These are phyloP conservation scores for Athetis lepigone DNA, from an alignment of 2,888 invertebrate genomes.

Conservation along the genomic window DNA sequence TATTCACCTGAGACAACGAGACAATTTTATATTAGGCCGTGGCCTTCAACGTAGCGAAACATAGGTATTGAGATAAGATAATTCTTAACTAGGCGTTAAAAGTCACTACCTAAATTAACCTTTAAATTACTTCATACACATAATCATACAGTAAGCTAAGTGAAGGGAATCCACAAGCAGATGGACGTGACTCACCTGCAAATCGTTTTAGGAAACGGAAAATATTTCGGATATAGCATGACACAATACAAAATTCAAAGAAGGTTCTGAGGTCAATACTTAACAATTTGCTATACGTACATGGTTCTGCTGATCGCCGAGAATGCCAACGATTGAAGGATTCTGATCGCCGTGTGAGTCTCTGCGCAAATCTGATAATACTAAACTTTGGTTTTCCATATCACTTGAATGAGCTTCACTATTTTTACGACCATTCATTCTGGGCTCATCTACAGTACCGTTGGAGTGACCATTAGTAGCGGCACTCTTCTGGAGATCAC, in stretches of 20 bases:
- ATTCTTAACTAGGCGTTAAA: slow-evolving; percentile 67
- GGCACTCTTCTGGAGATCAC: slow-evolving; percentile 67
- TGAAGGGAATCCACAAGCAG: slow-evolving; percentile 57
- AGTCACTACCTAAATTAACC: slow-evolving; percentile 48
- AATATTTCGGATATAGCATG: slow-evolving; percentile 49
- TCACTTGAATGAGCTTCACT: slow-evolving; percentile 70
- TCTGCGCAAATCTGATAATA: slow-evolving; percentile 72
- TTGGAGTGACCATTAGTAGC: slow-evolving; percentile 65
- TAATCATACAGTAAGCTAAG: slow-evolving; percentile 36
- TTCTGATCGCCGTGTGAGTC: slow-evolving; percentile 85
- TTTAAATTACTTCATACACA: slow-evolving; percentile 37
- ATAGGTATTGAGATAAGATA: slow-evolving; percentile 80
- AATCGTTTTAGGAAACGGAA: slow-evolving; percentile 60
- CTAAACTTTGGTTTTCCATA: slow-evolving; percentile 67
- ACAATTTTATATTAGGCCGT: slow-evolving; percentile 70
- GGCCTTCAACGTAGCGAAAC: slow-evolving; percentile 74
- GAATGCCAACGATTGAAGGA: slow-evolving; percentile 88
- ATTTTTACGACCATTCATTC: slow-evolving; percentile 72
- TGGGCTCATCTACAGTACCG: slow-evolving; percentile 62
- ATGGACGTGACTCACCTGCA: slow-evolving; percentile 65
- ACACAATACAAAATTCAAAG: slow-evolving; percentile 52
- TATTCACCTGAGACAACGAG: slow-evolving; percentile 75
- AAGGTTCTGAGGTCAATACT: slow-evolving; percentile 47
- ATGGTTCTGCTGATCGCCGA: slow-evolving; percentile 89
- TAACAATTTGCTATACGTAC: slow-evolving; percentile 78